phyloP scores from a whole-genome alignment of 35 echinoderm and acorn worm genomes.

The Ophiothrix spiculata region DNA sequence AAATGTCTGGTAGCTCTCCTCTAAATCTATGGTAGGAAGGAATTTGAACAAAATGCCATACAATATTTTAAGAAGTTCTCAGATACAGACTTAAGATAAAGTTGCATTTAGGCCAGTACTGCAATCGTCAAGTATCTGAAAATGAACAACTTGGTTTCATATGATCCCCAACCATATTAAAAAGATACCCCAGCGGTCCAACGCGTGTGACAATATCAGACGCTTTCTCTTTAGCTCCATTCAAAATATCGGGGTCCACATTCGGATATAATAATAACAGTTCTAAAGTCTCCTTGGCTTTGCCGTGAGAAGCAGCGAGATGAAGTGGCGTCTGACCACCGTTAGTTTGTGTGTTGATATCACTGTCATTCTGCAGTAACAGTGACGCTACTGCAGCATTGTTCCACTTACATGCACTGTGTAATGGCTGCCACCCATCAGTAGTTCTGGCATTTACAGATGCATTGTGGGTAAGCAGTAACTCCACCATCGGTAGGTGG shows the following conservation, averaged over 20 bases:
- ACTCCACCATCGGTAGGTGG: slow-evolving; percentile 41
- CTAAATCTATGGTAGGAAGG: no score
- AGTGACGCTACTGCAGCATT: slow-evolving; percentile 63
- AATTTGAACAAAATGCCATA: no score
- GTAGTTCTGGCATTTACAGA: slow-evolving; percentile 46
- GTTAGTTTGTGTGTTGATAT: slow-evolving; percentile 71
- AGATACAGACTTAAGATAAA: no score
- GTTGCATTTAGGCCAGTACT: not conserved
- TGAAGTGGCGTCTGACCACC: slow-evolving; percentile 82
- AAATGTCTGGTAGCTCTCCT: no score
- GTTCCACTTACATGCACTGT: slow-evolving; percentile 80
- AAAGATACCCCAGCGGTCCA: slow-evolving; percentile 60
- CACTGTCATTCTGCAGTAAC: slow-evolving; percentile 56
- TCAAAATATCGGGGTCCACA: slow-evolving; percentile 55
- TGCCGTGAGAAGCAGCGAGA: slow-evolving; percentile 58
- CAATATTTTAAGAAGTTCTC: no score
- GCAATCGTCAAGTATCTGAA: not conserved
- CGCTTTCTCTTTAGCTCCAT: slow-evolving; percentile 64
- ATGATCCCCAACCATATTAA: slow-evolving; percentile 68
- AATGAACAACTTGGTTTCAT: slow-evolving; percentile 45
- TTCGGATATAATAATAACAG: slow-evolving; percentile 64
- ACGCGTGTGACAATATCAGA: slow-evolving; percentile 60
- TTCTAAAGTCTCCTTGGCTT: slow-evolving; percentile 56
- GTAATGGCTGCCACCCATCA: slow-evolving; percentile 80
- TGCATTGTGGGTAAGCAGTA: slow-evolving; percentile 49